Evolutionary conservation across 2,113 vertebrate genomes (phyloP).

Genomic region (Odontesthes bonariensis): DNA sequence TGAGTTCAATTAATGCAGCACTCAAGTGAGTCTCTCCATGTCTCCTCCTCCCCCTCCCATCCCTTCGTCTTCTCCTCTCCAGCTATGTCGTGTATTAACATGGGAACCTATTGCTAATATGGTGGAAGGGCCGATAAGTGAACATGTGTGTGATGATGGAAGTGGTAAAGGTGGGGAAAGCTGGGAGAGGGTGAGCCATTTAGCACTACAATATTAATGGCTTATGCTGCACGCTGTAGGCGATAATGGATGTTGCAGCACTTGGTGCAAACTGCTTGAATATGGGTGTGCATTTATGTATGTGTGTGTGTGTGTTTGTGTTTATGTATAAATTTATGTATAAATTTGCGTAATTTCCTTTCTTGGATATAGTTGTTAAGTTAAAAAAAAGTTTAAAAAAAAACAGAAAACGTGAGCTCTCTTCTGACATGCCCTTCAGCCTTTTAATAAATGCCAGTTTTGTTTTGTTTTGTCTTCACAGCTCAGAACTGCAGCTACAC

Average conservation of each 20-base stretch:
- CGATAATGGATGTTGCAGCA: conserved; percentile 60
- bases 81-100: conserved; percentile 46
- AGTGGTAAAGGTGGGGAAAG: conserved; percentile 37
- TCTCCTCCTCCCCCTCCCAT: conserved; percentile 1
- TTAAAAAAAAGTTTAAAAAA: no score
- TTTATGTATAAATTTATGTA: no score
- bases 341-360: conserved; percentile 20
- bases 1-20: conserved; percentile 63
- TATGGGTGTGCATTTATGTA: conserved; percentile 35
- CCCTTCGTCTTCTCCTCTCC: conserved; percentile 34
- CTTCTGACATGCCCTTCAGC: not conserved
- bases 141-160: conserved; percentile 58
- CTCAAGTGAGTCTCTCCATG: conserved; percentile 16
- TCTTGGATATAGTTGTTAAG: conserved; percentile 1
- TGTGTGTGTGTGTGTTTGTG: no score
- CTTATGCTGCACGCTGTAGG: conserved; percentile 42
- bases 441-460: conserved; percentile 17
- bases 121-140: conserved; percentile 45
- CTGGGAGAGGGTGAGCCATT: conserved; percentile 45
- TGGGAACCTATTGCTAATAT: conserved; percentile 61
- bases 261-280: conserved; percentile 42
- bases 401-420: not conserved
- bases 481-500: conserved; percentile 97
- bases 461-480: conserved; percentile 70
- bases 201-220: conserved; percentile 57